Base-by-base conservation (phyloP, 2,888 invertebrate species). In the Phortica magna region DNA sequence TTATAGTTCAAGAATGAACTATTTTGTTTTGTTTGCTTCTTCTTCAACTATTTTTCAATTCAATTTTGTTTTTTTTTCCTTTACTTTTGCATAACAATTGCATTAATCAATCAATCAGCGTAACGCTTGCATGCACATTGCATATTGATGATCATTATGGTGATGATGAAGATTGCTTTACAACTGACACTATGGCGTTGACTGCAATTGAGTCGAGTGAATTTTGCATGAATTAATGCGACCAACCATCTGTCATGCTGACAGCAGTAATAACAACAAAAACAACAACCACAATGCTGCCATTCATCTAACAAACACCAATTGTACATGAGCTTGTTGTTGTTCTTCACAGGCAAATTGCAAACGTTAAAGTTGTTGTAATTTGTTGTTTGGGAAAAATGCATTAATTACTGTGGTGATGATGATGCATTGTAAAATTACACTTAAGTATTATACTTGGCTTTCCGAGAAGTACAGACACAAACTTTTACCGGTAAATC, bases 1-100 rank as follows among this genome's bases (percentile, higher is more conserved):
- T 59, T 9, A 59, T 0, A 17, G n/a, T n/a, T n/a, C n/a, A 59
- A 10, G 19, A 19, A 22, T 4, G 22, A 61, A 48, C 48, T 48
- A 48, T 48, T 48, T 48, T 31, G 31, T 31, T 31, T 31, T 31
- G 31, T 31, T 31, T 31, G 31, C 31, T 31, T 0, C n/a, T 55
- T 55, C 55, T 55, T n/a, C 4, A n/a, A 55, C 10, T 22, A 19
- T 61, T 12, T 19, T 61, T 61, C n/a, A n/a, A n/a, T 19, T 61
- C 0, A 12, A 19, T 41, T 39, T 65, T 22, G 19, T 31, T 65
- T 70, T 70, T 48, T 42, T 42, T 68, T 68, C 2, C 2, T 68
- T 43, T 43, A 14, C 31, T 68, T 71, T 55, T 71, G 53, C 70
- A 71, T 71, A 55, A 71, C 53, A 71, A 71, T 71, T 55, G 70